Conservation (phyloP, 2,888 invertebrate species). For the Hyalella azteca region DNA sequence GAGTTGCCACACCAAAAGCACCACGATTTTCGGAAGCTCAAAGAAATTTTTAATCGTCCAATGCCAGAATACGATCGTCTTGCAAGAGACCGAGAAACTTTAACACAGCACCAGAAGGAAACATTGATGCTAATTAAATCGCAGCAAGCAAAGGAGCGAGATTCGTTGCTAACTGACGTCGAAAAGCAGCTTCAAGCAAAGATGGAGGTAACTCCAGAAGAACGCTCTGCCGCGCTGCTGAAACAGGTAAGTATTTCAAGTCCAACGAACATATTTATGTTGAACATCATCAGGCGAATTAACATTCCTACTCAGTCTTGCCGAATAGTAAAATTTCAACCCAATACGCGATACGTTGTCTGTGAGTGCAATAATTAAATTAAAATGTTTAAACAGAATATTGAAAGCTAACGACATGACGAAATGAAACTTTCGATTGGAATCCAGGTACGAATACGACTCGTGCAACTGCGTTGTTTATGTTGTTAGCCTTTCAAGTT, state of each 20-base stretch:
- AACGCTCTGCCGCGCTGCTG: not conserved
- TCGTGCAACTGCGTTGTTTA: too few species aligned
- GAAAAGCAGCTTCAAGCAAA: constrained; percentile 6
- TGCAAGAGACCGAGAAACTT: constrained; percentile 6
- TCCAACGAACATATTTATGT: too few species aligned
- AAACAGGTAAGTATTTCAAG: constrained; percentile 34
- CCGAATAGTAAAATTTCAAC: too few species aligned
- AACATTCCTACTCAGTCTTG: too few species aligned
- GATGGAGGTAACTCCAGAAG: constrained; percentile 1
- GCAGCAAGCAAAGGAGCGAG: not conserved
- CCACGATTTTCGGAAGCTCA: constrained; percentile 36
- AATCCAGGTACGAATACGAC: too few species aligned
- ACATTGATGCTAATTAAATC: not conserved
- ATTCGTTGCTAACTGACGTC: not conserved
- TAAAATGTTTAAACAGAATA: too few species aligned
- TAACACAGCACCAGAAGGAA: constrained; percentile 10
- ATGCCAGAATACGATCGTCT: constrained; percentile 7
- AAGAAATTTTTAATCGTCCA: constrained; percentile 12
- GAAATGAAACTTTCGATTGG: too few species aligned
- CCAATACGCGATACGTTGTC: too few species aligned
- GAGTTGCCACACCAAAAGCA: constrained; percentile 28
- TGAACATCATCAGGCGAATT: too few species aligned
- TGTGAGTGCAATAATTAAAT: too few species aligned
- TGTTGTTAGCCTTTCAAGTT: too few species aligned
- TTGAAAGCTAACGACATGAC: too few species aligned